Evolutionary conservation across 2,113 vertebrate species (phyloP), one percentile per base, ranked within the genome.

Genomic region (Ophthalmolycus amberensis): DNA sequence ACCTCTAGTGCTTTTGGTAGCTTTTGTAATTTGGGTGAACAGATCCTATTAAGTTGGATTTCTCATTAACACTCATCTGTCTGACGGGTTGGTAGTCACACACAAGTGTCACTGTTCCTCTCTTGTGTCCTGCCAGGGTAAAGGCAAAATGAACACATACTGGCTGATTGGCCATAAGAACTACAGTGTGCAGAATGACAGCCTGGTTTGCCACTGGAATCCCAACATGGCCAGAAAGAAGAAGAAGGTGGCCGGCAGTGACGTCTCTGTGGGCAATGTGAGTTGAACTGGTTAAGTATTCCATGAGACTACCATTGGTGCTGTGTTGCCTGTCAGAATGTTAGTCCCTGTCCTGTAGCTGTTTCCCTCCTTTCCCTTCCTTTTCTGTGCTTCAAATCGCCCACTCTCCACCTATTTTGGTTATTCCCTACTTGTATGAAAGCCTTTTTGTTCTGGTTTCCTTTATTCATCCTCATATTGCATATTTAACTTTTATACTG

Each of bases 121-220:
- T 46, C 5, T 44, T 11, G 12, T 12, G 0, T 16, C 6, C 60
- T 70, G 32, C 25, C 87, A 97, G 96, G 97, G 97, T 46, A 98
- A 97, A 94, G 96, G 97, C 6, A 96, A 94, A 87, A 97, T 98
- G 97, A 96, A 95, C 89, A 98, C 96, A 0, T 97, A 98, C 74
- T 97, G 97, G 97, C 92, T 98, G 34, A 71, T 97, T 2, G 96
- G 97, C 34, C 96, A 97, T 85, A 97, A 96, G 89, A 97, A 97
- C 91, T 97, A 97, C 92, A 96, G 97, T 0, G 93, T 98, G 42
- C 96, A 97, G 89, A 98, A 98, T 0, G 96, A 97, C 95, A 98
- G 96, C 73, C 93, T 98, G 87, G 97, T 98, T 46, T 98, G 97
- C 12, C 96, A 97, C 92, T 97, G 96, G 96, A 96, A 96, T 14